A percentile compares a stretch with the other conserved stretches of the same genome.
phyloP scores from a whole-genome alignment of 2,888 invertebrate species.

The Mellilla xanthometata region DNA sequence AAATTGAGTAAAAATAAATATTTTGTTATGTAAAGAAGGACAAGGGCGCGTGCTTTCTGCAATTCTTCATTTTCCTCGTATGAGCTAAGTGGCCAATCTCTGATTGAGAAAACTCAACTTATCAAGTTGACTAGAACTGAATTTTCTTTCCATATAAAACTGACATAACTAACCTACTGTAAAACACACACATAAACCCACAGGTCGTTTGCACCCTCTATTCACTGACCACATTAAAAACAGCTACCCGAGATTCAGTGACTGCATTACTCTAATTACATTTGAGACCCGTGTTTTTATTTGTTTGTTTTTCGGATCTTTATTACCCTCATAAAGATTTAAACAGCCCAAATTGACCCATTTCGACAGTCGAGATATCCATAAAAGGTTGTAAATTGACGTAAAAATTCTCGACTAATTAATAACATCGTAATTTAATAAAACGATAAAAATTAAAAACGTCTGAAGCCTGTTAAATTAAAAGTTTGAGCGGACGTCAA shows the following conservation, averaged over 20 bases:
- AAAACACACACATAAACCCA: background rate
- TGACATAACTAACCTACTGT: background rate
- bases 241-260: slow-evolving; percentile 44
- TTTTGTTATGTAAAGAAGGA: no score
- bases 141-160: no score
- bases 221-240: slow-evolving; percentile 21
- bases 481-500: slow-evolving; percentile 10
- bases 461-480: slow-evolving; percentile 6
- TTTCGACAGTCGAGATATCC: slow-evolving; percentile 36
- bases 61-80: no score
- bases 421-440: slow-evolving; percentile 43
- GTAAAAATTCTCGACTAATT: slow-evolving; percentile 49
- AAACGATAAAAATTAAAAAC: slow-evolving; percentile 30
- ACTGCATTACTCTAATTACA: slow-evolving; percentile 69
- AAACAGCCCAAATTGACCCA: slow-evolving; percentile 47
- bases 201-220: slow-evolving; percentile 8
- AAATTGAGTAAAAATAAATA: no score
- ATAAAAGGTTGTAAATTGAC: slow-evolving; percentile 49
- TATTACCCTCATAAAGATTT: slow-evolving; percentile 45
- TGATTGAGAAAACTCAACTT: no score
- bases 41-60: no score
- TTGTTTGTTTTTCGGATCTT: slow-evolving; percentile 45
- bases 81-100: no score
- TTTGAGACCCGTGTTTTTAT: slow-evolving; percentile 51
- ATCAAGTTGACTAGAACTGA: no score